Conservation (phyloP, 2,797 vertebrate species). For the Sorex maritimensis region DNA sequence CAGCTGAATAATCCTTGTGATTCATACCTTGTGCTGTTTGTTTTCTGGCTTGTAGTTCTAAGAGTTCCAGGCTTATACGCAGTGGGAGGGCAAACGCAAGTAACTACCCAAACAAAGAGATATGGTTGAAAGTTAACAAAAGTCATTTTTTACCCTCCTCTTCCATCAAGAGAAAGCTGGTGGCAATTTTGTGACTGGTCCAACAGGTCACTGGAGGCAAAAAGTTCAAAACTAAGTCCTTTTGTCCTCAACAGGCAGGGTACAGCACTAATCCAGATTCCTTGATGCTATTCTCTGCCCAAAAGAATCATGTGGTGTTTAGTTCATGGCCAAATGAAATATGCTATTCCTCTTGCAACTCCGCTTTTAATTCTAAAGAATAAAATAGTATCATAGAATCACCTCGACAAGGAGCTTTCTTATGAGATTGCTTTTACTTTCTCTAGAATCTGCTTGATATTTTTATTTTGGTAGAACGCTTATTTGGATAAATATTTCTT, state of each 20-base stretch:
- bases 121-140: neutral
- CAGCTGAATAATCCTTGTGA: constrained; percentile 24
- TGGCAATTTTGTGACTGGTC: neutral
- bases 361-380: constrained; percentile 37
- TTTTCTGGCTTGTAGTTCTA: neutral
- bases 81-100: neutral
- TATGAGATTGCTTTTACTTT: constrained; percentile 35
- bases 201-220: neutral
- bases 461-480: constrained; percentile 61
- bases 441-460: constrained; percentile 26
- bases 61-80: neutral
- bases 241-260: neutral
- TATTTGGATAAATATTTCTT: neutral
- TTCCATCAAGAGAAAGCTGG: neutral
- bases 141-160: constrained; percentile 14
- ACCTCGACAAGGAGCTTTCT: neutral
- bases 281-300: neutral
- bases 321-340: neutral
- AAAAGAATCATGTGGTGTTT: neutral
- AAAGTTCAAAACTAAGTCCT: no score
- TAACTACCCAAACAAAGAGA: neutral
- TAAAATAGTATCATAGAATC: neutral
- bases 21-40: neutral
- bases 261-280: neutral
- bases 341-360: neutral